phyloP scores from a whole-genome alignment of 1,140 invertebrate genomes.

The Teleopsis dalmanni region DNA sequence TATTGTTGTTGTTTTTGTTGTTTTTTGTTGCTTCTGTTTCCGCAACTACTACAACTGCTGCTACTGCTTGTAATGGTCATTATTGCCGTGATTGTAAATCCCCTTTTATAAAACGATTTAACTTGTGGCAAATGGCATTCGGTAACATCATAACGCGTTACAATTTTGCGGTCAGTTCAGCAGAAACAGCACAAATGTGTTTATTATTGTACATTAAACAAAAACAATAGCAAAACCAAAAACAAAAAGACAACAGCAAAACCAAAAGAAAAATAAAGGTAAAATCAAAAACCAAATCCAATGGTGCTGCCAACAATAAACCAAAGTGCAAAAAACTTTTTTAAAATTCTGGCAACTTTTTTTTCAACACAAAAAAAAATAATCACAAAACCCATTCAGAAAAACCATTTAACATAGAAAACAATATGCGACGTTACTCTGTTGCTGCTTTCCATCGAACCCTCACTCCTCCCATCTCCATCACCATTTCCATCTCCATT shows the following conservation, averaged over 20 bases:
- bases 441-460: too few species aligned
- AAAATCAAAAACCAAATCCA: conserved; percentile 1
- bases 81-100: conserved; percentile 9
- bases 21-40: neutral
- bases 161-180: conserved; percentile 7
- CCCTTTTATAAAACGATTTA: conserved; percentile 8
- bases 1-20: too few species aligned
- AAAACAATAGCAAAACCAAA: neutral
- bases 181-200: neutral
- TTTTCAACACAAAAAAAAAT: neutral
- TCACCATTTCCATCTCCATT: too few species aligned
- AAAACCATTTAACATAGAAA: too few species aligned
- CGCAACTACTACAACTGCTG: neutral
- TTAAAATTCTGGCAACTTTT: neutral
- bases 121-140: conserved; percentile 8
- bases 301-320: conserved; percentile 3
- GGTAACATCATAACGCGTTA: conserved; percentile 1
- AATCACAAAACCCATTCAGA: too few species aligned
- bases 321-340: neutral
- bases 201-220: conserved; percentile 1
- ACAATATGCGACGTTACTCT: too few species aligned
- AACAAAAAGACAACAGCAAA: neutral
- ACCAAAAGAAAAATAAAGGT: neutral
- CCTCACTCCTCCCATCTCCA: too few species aligned
- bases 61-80: conserved; percentile 5